Conservation (phyloP, 2,888 invertebrate species). For the Sphaeridia pumilis region DNA sequence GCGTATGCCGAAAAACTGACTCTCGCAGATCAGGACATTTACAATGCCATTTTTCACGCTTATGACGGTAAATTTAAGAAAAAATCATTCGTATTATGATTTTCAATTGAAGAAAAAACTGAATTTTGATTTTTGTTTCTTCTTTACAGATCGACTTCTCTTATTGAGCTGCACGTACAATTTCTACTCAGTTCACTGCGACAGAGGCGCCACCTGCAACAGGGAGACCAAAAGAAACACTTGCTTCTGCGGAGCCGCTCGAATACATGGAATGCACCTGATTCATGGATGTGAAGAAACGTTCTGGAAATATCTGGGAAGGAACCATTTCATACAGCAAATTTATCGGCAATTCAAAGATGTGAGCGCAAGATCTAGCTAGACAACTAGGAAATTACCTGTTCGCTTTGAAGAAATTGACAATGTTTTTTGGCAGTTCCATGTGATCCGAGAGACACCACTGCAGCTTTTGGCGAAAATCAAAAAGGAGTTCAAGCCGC, state of each 20-base stretch:
- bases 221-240: background rate
- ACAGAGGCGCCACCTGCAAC: background rate
- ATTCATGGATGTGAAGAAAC: no score
- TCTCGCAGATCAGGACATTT: slow-evolving; percentile 96
- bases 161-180: slow-evolving; percentile 8
- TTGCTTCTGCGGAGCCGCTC: slow-evolving; percentile 4
- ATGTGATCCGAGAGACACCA: background rate
- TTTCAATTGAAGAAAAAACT: no score
- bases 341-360: no score
- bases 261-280: slow-evolving; percentile 2
- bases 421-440: slow-evolving; percentile 7
- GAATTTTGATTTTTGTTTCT: slow-evolving; percentile 1
- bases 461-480: background rate
- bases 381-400: no score
- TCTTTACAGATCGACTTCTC: background rate
- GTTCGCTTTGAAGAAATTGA: no score
- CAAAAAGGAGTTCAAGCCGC: background rate
- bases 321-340: no score
- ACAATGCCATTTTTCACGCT: slow-evolving; percentile 78
- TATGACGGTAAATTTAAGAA: slow-evolving; percentile 64
- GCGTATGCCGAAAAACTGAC: slow-evolving; percentile 78
- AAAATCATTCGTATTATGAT: no score
- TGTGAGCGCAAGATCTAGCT: no score
- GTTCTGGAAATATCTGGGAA: no score
- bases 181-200: slow-evolving; percentile 8